Conservation (phyloP, 1,140 invertebrate species). For the Formica exsecta region DNA sequence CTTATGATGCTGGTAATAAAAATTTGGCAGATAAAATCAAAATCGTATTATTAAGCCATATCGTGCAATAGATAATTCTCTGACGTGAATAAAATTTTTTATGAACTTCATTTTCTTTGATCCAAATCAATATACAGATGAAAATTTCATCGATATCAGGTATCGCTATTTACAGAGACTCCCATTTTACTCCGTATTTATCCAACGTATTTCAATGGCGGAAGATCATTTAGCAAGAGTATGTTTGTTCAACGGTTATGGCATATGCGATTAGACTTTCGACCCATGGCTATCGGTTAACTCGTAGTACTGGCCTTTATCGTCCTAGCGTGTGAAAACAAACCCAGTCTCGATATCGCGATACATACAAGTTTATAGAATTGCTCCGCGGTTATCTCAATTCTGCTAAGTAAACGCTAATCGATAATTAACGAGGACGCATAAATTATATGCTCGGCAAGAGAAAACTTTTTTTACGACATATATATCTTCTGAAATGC, state of each 20-base stretch:
- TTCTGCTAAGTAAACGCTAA: constrained; percentile 27
- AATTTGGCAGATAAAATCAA: constrained; percentile 32
- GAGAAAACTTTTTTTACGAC: neutral
- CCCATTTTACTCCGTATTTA: neutral
- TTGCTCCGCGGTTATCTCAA: constrained; percentile 35
- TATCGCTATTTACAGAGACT: neutral
- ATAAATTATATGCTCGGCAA: neutral
- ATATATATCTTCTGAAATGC: neutral
- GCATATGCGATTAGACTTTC: constrained; percentile 43
- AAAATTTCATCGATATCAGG: neutral
- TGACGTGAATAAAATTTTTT: neutral
- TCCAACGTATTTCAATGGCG: constrained; percentile 1
- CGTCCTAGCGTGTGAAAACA: constrained; percentile 3
- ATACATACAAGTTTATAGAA: neutral
- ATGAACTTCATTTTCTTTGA: neutral
- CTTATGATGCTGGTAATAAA: neutral
- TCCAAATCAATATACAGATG: neutral
- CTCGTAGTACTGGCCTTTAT: constrained; percentile 29
- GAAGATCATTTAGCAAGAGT: constrained; percentile 20
- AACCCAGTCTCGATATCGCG: constrained; percentile 8
- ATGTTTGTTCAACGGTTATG: constrained; percentile 14
- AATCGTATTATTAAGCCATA: constrained; percentile 7
- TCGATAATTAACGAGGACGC: constrained; percentile 6
- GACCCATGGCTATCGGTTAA: constrained; percentile 20
- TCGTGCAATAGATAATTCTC: neutral